These are phyloP conservation scores for Brachyhypopomus gauderio DNA, from an alignment of 2,113 vertebrate species.

Conservation along the genomic window DNA sequence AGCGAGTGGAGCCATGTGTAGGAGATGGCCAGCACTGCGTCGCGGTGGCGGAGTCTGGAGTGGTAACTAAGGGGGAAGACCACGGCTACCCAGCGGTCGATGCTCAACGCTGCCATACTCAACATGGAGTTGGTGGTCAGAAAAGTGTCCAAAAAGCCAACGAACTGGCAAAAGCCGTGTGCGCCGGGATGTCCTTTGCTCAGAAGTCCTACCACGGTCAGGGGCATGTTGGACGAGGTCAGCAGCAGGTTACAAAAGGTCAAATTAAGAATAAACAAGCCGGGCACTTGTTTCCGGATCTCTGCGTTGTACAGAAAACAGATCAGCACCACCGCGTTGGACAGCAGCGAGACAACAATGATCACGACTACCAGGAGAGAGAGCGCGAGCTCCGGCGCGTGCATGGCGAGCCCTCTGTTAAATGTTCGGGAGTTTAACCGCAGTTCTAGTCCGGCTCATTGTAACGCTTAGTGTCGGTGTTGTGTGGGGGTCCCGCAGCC, in stretches of 20 bases:
- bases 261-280: slow-evolving; percentile 95
- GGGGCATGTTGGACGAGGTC: slow-evolving; percentile 92
- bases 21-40: slow-evolving; percentile 86
- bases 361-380: slow-evolving; percentile 67
- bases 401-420: slow-evolving; percentile 4
- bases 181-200: slow-evolving; percentile 76
- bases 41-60: slow-evolving; percentile 90
- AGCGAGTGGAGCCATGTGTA: slow-evolving; percentile 96
- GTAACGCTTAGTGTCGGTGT: background rate
- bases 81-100: slow-evolving; percentile 97
- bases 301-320: slow-evolving; percentile 91
- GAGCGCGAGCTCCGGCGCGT: slow-evolving; percentile 28
- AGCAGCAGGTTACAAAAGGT: slow-evolving; percentile 96
- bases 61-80: slow-evolving; percentile 95
- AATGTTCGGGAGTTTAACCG: too few species aligned
- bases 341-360: slow-evolving; percentile 90
- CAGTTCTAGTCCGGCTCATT: background rate
- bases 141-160: slow-evolving; percentile 96
- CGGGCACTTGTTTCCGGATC: slow-evolving; percentile 93
- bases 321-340: slow-evolving; percentile 96
- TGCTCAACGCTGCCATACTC: slow-evolving; percentile 96
- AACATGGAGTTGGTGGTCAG: slow-evolving; percentile 95
- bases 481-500: background rate
- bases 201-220: slow-evolving; percentile 90
- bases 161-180: slow-evolving; percentile 81